Evolutionary conservation across 1,140 invertebrate genomes (phyloP).

Genomic region (Lasioglossum albipes): DNA sequence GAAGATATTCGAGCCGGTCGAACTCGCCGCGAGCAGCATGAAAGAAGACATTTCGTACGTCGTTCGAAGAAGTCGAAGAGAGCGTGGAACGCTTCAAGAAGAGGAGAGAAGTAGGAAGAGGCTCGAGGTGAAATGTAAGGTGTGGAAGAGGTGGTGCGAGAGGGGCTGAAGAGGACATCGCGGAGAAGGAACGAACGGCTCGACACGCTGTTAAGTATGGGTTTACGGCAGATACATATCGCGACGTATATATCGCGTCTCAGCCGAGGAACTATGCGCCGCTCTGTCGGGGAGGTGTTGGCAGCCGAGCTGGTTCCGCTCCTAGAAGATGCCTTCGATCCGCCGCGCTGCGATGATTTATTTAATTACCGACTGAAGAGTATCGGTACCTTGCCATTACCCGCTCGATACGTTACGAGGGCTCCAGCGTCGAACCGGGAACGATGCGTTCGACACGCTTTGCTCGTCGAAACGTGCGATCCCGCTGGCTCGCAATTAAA

Average conservation of each 20-base stretch:
- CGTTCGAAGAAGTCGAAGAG: background rate
- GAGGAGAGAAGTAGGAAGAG: constrained; percentile 26
- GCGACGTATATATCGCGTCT: constrained; percentile 63
- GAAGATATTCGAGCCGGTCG: too few relatives aligned
- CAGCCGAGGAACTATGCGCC: constrained; percentile 52
- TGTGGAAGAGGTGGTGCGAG: background rate
- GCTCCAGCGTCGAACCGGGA: background rate
- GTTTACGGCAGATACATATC: constrained; percentile 67
- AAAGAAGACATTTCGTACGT: background rate
- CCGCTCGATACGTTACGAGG: background rate
- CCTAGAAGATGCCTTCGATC: constrained; percentile 15
- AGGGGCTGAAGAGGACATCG: constrained; percentile 25
- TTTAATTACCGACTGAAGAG: constrained; percentile 13
- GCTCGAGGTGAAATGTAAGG: constrained; percentile 39
- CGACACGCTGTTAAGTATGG: constrained; percentile 67
- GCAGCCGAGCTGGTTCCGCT: constrained; percentile 25
- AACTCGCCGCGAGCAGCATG: background rate
- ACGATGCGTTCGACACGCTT: too few relatives aligned
- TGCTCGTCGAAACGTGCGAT: background rate
- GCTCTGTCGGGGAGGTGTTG: constrained; percentile 53
- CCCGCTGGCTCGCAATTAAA: background rate
- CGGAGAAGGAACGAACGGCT: constrained; percentile 50
- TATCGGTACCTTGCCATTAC: background rate
- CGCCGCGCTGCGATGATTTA: constrained; percentile 15
- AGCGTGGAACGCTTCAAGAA: background rate